Evolutionary conservation across 2,797 vertebrate genomes (phyloP), one percentile per base, ranked within the genome.

Genomic region (Sebastes vulpes): DNA sequence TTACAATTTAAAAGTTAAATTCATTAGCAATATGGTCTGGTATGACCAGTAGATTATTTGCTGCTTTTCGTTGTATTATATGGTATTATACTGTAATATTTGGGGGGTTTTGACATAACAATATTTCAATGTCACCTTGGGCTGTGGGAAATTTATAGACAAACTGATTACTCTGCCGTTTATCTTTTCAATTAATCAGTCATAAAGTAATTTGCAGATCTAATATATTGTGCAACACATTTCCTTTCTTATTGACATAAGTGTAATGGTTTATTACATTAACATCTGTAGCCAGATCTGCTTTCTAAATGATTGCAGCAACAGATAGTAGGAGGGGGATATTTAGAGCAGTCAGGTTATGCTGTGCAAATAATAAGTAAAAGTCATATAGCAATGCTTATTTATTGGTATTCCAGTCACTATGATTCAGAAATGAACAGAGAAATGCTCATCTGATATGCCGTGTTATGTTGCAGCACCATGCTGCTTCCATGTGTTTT

Each of bases 401-500:
- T 46, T 52, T 1, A 56, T 48, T 46, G 11, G 9, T 18, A 70
- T 73, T 76, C 16, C 61, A 60, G 25, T 61, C 26, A 29, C 35
- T 69, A 5, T 9, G 23, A 23, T 46, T 46, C 18, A 48, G 9
- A 14, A 20, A 67, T 70, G 14, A 35, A 69, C 5, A 1, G 4
- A 59, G 3, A 80, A 12, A 80, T 4, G 3, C 20, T 65, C 20
- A 28, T 69, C 21, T 31, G 32, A 81, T 53, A 38, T 10, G 31
- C 5, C 11, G 10, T 60, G 50, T 75, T 59, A 26, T 4, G 65
- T 38, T 65, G 32, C 77, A 58, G 53, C 57, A 9, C 23, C 14
- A 28, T 65, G 11, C 67, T 42, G 66, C 52, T 46, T 46, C 38
- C 60, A 56, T 29, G 59, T 52, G 57, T 65, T 78, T 65, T 78